Percentiles rank a stretch among this genome's conserved stretches.
These are phyloP conservation scores for Parauchenoglanis punctatus DNA, from an alignment of 2,797 vertebrate genomes.

Conservation along the genomic window DNA sequence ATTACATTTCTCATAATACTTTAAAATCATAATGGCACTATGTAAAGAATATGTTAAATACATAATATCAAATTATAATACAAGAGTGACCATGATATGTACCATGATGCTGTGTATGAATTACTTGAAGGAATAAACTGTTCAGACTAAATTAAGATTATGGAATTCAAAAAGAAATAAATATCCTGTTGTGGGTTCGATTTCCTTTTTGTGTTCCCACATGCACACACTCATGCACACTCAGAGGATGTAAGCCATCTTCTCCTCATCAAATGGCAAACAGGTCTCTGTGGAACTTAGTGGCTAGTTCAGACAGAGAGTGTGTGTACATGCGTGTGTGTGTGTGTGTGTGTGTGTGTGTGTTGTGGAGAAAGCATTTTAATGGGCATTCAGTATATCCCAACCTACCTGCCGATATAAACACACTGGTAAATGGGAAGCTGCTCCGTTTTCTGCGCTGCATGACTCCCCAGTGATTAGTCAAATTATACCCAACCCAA, in stretches of 20 bases:
- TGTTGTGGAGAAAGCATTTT: constrained; percentile 22
- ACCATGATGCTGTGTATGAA: neutral
- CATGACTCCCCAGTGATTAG: constrained; percentile 14
- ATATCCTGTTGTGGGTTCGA: neutral
- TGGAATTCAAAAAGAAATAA: neutral
- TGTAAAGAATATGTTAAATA: neutral
- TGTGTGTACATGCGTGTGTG: neutral
- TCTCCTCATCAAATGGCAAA: neutral
- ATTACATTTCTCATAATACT: neutral
- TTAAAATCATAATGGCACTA: neutral
- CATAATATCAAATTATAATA: neutral
- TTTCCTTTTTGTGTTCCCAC: neutral
- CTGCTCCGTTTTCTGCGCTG: constrained; percentile 32
- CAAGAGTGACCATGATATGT: neutral
- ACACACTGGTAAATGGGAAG: constrained; percentile 32
- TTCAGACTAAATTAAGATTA: neutral
- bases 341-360: no score
- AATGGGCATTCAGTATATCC: constrained; percentile 37
- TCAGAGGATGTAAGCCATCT: neutral
- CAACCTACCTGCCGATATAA: constrained; percentile 44
- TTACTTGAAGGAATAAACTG: neutral
- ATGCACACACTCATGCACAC: neutral
- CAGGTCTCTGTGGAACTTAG: neutral
- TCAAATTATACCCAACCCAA: constrained; percentile 30
- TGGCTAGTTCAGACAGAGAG: neutral